These are phyloP conservation scores for Sciurus niger DNA, from an alignment of 2,113 vertebrate genomes.

Conservation along the genomic window DNA sequence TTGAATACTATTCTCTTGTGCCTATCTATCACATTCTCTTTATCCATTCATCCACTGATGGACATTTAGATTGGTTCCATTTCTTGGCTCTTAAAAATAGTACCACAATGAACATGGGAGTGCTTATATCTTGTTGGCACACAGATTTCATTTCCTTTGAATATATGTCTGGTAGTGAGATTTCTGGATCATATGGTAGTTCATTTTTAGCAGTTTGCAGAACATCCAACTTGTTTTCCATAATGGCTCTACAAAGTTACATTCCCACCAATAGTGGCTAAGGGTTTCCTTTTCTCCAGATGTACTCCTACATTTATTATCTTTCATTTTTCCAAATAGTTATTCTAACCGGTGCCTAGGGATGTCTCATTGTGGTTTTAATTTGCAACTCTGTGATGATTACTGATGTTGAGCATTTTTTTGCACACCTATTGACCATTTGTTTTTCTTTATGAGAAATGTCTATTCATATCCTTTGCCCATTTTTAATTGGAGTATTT, in stretches of 20 bases:
- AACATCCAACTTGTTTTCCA: neutral
- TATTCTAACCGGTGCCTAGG: neutral
- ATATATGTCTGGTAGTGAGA: neutral
- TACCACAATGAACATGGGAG: too few relatives aligned
- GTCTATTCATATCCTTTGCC: neutral
- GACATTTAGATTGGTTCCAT: too few relatives aligned
- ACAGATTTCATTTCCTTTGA: too few relatives aligned
- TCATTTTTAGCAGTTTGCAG: neutral
- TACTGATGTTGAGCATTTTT: neutral
- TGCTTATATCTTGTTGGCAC: too few relatives aligned
- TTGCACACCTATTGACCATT: neutral
- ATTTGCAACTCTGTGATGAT: neutral
- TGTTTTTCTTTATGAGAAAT: neutral
- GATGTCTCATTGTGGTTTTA: neutral
- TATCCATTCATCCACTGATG: too few relatives aligned
- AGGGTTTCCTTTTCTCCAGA: neutral
- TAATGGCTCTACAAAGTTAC: too few relatives aligned
- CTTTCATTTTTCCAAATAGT: neutral
- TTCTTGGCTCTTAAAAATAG: too few relatives aligned
- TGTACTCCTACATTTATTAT: neutral
- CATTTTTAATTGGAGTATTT: neutral
- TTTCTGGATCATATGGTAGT: neutral
- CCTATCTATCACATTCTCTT: too few relatives aligned
- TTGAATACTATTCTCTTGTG: neutral
- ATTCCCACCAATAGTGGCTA: too few relatives aligned